phyloP scores from a whole-genome alignment of 2,113 vertebrate genomes.

The Bos indicus region DNA sequence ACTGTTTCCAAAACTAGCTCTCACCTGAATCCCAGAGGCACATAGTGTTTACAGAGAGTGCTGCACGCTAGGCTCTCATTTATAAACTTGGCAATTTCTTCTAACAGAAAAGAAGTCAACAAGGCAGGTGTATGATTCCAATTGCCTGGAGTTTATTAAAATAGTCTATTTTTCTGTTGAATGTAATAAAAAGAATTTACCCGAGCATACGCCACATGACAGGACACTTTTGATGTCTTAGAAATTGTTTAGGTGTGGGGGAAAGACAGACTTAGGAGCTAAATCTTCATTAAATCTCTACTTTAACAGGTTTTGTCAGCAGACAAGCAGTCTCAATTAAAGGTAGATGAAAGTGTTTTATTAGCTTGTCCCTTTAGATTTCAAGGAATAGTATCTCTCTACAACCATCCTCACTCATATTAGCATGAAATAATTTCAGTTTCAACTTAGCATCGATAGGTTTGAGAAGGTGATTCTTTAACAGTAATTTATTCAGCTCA shows the following conservation, averaged over 20 bases:
- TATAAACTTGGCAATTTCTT: constrained; percentile 40
- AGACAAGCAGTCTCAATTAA: neutral
- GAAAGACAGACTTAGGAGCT: neutral
- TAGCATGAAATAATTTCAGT: constrained; percentile 37
- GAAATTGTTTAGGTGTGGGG: constrained; percentile 23
- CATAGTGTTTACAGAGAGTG: neutral
- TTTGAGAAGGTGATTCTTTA: neutral
- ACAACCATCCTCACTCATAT: neutral
- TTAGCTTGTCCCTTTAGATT: constrained; percentile 35
- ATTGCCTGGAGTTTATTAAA: constrained; percentile 37
- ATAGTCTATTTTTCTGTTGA: constrained; percentile 25
- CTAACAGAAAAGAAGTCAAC: constrained; percentile 30
- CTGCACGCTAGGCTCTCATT: neutral
- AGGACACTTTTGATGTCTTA: constrained; percentile 12
- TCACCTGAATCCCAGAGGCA: constrained; percentile 38
- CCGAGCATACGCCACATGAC: constrained; percentile 22
- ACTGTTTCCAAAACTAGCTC: constrained; percentile 27
- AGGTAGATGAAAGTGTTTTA: constrained; percentile 34
- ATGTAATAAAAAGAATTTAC: constrained; percentile 51
- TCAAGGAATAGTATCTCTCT: neutral
- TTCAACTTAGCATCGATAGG: neutral
- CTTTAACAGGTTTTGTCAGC: neutral
- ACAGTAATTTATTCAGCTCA: neutral
- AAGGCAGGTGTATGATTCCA: neutral
- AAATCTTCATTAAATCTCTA: constrained; percentile 48